Evolutionary conservation across 2,888 invertebrate species (phyloP).

Genomic region (Drosophila meridionalis): DNA sequence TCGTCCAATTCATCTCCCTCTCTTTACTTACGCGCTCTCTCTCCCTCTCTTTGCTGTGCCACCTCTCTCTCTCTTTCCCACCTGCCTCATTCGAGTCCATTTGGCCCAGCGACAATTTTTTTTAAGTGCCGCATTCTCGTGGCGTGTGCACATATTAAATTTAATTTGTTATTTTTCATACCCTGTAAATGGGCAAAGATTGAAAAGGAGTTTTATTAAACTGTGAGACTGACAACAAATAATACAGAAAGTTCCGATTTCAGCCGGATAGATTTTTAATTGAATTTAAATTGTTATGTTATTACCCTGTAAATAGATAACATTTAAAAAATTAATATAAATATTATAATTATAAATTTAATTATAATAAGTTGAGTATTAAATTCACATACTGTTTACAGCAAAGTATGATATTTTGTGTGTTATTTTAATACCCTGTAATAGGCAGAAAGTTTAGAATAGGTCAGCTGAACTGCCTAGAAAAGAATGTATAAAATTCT

Average conservation of each 20-base stretch:
- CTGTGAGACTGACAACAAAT: not conserved
- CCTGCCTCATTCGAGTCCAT: constrained; percentile 1
- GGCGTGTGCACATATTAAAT: constrained; percentile 23
- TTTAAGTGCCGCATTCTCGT: constrained; percentile 8
- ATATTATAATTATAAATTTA: too few species aligned
- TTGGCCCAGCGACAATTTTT: constrained; percentile 20
- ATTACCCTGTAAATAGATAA: not conserved
- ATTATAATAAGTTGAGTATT: too few species aligned
- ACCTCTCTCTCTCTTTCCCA: not conserved
- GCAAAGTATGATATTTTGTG: too few species aligned
- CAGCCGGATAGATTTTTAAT: not conserved
- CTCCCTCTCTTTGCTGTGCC: too few species aligned
- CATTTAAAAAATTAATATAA: too few species aligned
- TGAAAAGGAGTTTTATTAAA: not conserved
- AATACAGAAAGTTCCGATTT: not conserved
- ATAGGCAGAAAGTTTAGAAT: too few species aligned
- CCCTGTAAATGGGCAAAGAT: not conserved
- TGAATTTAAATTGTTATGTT: not conserved
- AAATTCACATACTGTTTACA: too few species aligned
- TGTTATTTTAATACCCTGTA: not conserved
- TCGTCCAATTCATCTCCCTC: constrained; percentile 13
- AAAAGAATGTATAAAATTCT: too few species aligned
- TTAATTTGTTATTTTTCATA: constrained; percentile 39
- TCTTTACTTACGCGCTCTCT: constrained; percentile 1
- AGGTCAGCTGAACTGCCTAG: not conserved